phyloP scores from a whole-genome alignment of 2,888 invertebrate species.

The Aradus depressus region DNA sequence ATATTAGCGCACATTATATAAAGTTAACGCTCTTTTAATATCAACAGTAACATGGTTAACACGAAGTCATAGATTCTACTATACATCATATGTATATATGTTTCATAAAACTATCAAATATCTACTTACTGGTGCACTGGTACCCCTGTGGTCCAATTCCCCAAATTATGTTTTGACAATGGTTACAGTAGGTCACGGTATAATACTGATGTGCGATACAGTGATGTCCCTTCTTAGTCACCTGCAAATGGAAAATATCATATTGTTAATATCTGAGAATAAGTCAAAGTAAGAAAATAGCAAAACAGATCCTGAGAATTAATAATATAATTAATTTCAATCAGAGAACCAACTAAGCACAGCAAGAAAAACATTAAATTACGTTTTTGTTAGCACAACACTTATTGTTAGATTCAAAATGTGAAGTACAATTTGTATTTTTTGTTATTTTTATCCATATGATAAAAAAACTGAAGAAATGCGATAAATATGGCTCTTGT shows the following conservation, averaged over 20 bases:
- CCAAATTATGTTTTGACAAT: conserved; percentile 84
- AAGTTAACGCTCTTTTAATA: too few relatives aligned
- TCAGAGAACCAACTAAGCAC: not conserved
- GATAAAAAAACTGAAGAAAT: not conserved
- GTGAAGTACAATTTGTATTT: too few relatives aligned
- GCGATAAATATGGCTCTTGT: not conserved
- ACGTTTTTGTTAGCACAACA: too few relatives aligned
- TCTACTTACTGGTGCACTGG: conserved; percentile 76
- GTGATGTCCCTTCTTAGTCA: conserved; percentile 78
- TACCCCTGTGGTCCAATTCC: conserved; percentile 96
- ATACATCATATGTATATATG: not conserved
- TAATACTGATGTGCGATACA: conserved; percentile 79
- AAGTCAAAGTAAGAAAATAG: not conserved
- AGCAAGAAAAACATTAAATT: not conserved
- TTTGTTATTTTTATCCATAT: not conserved
- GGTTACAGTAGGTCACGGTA: conserved; percentile 83
- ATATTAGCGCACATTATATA: too few relatives aligned
- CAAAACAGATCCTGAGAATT: not conserved
- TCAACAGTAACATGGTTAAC: too few relatives aligned
- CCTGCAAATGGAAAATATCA: conserved; percentile 39
- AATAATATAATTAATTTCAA: not conserved
- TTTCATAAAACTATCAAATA: not conserved
- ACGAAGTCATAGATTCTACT: too few relatives aligned
- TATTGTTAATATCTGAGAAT: not conserved
- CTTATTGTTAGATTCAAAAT: too few relatives aligned